A percentile compares a stretch with the other conserved stretches of the same genome.
phyloP scores from a whole-genome alignment of 2,113 vertebrate genomes.

The Microtus pennsylvanicus region DNA sequence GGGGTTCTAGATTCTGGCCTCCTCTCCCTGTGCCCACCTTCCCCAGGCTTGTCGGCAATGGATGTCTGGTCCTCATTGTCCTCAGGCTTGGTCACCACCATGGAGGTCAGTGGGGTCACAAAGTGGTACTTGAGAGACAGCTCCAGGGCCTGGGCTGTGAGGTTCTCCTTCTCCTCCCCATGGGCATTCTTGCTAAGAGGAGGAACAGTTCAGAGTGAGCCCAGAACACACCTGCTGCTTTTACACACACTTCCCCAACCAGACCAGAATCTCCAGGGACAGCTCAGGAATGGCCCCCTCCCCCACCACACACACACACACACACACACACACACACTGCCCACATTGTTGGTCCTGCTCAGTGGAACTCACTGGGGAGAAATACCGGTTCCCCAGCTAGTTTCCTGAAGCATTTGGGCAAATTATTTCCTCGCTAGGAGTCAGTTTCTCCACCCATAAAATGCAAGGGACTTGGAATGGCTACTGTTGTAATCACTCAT shows the following conservation, averaged over 20 bases:
- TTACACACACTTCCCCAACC: no score
- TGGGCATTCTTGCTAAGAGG: conserved; percentile 80
- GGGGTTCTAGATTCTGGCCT: not conserved
- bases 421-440: not conserved
- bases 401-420: not conserved
- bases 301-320: not conserved
- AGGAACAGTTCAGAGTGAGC: not conserved
- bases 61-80: conserved; percentile 80
- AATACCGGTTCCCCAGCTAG: not conserved
- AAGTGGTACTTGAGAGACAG: conserved; percentile 95
- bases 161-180: conserved; percentile 89
- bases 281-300: not conserved
- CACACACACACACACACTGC: not conserved
- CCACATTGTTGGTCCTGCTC: not conserved
- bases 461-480: not conserved
- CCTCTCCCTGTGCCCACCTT: conserved; percentile 81
- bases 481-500: accelerated
- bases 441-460: conserved; percentile 3
- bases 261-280: not conserved
- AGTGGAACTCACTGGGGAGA: not conserved
- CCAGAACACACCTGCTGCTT: not conserved
- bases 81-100: conserved; percentile 97
- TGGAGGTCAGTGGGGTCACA: conserved; percentile 96
- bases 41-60: conserved; percentile 93
- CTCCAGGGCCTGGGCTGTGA: conserved; percentile 88